A percentile compares a stretch with the other conserved stretches of the same genome.
phyloP scores from a whole-genome alignment of 2,888 invertebrate genomes.

The Tolmerus cingulatus region DNA sequence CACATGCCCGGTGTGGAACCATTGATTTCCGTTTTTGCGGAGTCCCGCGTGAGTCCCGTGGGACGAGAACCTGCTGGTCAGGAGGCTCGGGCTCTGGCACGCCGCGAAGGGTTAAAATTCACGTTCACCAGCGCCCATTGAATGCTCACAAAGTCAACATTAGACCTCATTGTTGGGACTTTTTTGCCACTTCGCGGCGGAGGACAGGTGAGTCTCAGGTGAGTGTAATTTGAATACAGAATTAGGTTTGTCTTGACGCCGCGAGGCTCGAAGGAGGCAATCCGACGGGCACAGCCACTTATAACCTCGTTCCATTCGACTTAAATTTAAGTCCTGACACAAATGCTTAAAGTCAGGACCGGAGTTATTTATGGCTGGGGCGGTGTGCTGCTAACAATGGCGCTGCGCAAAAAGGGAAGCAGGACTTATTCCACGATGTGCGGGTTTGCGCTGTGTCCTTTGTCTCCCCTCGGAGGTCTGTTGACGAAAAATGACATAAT shows the following conservation, averaged over 20 bases:
- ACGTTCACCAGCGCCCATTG: background rate
- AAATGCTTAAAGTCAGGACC: background rate
- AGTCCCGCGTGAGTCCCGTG: background rate
- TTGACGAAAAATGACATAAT: background rate
- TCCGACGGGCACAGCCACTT: background rate
- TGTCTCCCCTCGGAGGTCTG: background rate
- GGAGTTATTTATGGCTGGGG: background rate
- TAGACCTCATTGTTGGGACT: background rate
- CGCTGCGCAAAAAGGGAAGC: background rate
- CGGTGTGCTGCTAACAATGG: background rate
- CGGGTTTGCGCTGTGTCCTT: background rate
- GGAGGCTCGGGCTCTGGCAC: background rate
- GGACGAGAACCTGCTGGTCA: background rate
- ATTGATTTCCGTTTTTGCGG: background rate
- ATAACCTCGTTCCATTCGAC: background rate
- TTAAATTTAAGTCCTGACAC: background rate
- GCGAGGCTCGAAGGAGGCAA: background rate
- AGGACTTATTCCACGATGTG: background rate
- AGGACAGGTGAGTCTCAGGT: background rate
- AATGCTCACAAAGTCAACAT: background rate
- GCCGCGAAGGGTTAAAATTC: background rate
- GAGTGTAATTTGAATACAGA: background rate
- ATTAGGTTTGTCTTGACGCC: background rate
- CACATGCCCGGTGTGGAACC: background rate
- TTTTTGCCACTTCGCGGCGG: background rate